Conservation (phyloP, 2,113 vertebrate genomes). For the Pedetes capensis region DNA sequence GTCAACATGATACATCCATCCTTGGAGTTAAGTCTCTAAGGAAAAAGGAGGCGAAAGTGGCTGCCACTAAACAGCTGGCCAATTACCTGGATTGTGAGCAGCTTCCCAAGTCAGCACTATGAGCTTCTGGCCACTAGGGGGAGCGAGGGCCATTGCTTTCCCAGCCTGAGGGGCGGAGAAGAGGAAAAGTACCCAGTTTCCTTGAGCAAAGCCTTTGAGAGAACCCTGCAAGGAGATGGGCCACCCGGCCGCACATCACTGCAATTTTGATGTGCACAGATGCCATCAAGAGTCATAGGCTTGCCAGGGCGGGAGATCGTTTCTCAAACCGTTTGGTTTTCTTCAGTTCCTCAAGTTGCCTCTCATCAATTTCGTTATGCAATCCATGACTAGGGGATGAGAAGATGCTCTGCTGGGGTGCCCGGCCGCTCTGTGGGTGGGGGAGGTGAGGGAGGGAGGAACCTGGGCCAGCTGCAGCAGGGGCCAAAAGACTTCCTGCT, state of each 20-base stretch:
- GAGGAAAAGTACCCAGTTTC: conserved; percentile 57
- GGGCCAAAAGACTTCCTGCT: not conserved
- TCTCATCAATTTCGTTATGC: not conserved
- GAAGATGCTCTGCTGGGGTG: not conserved
- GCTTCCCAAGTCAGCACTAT: not conserved
- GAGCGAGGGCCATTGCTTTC: not conserved
- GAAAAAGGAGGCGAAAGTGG: not conserved
- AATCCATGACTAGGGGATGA: not conserved
- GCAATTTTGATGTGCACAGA: not conserved
- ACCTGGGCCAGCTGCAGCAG: not conserved
- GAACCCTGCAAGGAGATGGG: not conserved
- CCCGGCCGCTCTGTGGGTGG: not conserved
- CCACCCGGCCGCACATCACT: not conserved
- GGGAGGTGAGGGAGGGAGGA: not conserved
- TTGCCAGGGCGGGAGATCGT: accelerated
- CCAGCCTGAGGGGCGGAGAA: not conserved
- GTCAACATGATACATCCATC: not conserved
- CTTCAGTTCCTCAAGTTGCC: not conserved
- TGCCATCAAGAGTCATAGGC: not conserved
- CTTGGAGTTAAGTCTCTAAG: not conserved
- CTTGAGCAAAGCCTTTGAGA: not conserved
- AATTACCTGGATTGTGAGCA: not conserved
- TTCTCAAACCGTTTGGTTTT: not conserved
- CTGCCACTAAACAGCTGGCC: not conserved
- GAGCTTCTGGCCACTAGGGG: conserved; percentile 51